Base-by-base conservation (phyloP, 1,140 invertebrate genomes). In the Luehdorfia chinensis region DNA sequence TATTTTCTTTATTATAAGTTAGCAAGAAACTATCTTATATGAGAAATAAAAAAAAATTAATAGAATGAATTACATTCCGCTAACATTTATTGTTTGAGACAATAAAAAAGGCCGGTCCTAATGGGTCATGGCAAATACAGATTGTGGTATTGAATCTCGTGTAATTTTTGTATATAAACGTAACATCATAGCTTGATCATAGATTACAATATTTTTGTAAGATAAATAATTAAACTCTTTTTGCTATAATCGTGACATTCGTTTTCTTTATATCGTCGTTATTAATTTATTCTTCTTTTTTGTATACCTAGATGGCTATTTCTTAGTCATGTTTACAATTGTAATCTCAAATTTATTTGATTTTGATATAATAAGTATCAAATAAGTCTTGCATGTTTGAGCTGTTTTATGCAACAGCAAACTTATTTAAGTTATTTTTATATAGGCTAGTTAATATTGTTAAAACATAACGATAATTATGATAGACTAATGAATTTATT, bases 381-480 rank as follows among this genome's bases (percentile, higher is more conserved):
- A 34, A 4, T 36, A 16, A 36, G 16, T 9, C 14, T 15, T 11
- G 16, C 33, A 39, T 47, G 50, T 48, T 56, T 39, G 21, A 11
- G 44, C 44, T 30, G 33, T 47, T 50, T 2, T 53, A 41, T 43
- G 21, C 9, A 7, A 19, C 27, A 14, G 45, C 49, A 21, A 33
- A 37, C 45, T 44, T 44, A 46, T 59, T 63, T 55, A 69, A 49
- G 54, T 66, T 71, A 76, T 72, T 80, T 77, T 81, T 80, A 72
- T 70, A 78, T 80, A 75, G 77, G 68, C 50, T 62, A 60, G 25
- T 16, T 27, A 58, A 64, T 69, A 73, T 71, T 78, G 72, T 81
- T 78, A 66, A 66, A 56, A 55, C 62, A n/a, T 54, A 50, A 58
- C 56, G 52, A 55, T 47, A 50, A 48, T 62, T 60, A 50, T 66